These are phyloP conservation scores for Butorides virescens DNA, from an alignment of 2,113 vertebrate species.

Conservation along the genomic window DNA sequence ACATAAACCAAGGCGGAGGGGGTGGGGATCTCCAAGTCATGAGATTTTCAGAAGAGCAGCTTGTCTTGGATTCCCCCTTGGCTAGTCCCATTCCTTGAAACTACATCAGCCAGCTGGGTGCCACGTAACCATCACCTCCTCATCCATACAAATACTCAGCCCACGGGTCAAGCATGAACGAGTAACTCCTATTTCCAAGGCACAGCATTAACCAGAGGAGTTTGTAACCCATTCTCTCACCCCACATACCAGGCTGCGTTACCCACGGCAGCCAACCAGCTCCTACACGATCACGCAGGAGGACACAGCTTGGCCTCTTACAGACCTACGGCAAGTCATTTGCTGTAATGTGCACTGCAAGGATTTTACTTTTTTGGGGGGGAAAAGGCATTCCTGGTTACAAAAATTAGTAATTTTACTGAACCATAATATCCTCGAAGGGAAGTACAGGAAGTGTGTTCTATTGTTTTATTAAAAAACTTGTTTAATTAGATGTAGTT, in stretches of 20 bases:
- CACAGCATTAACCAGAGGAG: not conserved
- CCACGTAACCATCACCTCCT: not conserved
- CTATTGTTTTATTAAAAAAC: not conserved
- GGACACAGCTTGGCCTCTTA: not conserved
- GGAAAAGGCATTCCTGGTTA: not conserved
- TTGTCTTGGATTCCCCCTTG: not conserved
- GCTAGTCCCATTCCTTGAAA: not conserved
- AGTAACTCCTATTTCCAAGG: not conserved
- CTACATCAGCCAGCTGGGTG: not conserved
- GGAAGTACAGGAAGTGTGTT: not conserved
- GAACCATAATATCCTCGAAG: not conserved
- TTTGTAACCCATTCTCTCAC: not conserved
- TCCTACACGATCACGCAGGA: rapidly evolving
- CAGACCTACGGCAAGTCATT: not conserved
- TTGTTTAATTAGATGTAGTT: not conserved
- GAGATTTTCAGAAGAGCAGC: not conserved
- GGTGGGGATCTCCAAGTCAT: not conserved
- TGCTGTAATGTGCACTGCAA: rapidly evolving
- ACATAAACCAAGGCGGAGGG: not conserved
- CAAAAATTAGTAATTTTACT: not conserved
- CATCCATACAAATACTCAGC: not conserved
- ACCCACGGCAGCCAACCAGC: not conserved
- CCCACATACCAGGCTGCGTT: rapidly evolving
- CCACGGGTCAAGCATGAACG: rapidly evolving
- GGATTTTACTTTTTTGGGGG: not conserved